These are phyloP conservation scores for Eriocheir sinensis DNA, from an alignment of 1,140 invertebrate genomes.

Conservation along the genomic window DNA sequence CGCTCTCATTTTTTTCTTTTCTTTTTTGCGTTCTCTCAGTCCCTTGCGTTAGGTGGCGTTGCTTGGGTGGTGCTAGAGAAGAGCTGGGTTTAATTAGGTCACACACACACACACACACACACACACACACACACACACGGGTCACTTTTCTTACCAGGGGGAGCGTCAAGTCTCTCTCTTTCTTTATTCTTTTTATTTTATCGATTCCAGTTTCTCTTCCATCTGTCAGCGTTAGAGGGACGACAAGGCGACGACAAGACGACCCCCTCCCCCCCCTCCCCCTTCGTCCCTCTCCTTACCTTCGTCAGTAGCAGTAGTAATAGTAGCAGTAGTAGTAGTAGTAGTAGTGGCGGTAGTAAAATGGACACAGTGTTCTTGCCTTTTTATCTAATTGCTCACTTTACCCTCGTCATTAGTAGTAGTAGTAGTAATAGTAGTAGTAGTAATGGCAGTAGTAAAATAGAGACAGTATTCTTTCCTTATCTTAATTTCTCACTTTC, in stretches of 20 bases:
- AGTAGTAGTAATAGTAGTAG: too few relatives aligned
- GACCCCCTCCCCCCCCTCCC: too few relatives aligned
- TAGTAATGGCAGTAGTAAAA: too few relatives aligned
- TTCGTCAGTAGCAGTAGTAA: neutral
- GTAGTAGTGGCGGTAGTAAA: too few relatives aligned
- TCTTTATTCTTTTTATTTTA: neutral
- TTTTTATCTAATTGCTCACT: too few relatives aligned
- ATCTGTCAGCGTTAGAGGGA: neutral
- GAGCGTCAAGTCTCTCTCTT: neutral
- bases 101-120: neutral
- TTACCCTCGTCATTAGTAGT: too few relatives aligned
- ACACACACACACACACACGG: conserved; percentile 3
- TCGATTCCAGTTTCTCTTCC: conserved; percentile 23
- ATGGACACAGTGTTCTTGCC: too few relatives aligned
- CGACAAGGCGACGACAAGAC: neutral
- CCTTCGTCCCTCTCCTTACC: too few relatives aligned
- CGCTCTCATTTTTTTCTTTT: neutral
- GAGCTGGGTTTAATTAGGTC: neutral
- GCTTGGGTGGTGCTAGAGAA: neutral
- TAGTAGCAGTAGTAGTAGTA: too few relatives aligned
- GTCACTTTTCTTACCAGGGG: neutral
- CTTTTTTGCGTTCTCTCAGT: neutral
- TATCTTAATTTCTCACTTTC: too few relatives aligned
- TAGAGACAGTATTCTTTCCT: too few relatives aligned
- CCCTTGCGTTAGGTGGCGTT: neutral